Evolutionary conservation across 2,888 invertebrate genomes (phyloP).

Genomic region (Deroplatys truncata): DNA sequence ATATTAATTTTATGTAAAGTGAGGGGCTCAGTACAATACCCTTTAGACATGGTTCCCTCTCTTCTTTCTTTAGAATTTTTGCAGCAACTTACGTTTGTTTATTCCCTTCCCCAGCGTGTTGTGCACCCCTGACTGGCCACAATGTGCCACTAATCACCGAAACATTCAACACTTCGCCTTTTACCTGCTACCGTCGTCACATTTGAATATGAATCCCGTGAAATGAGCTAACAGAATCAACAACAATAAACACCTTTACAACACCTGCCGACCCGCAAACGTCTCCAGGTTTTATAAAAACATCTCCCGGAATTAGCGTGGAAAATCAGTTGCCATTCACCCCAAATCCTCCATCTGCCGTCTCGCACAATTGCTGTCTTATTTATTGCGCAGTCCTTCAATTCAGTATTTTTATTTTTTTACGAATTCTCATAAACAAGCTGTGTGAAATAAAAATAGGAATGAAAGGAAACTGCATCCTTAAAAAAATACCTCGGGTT

Average conservation of each 20-base stretch:
- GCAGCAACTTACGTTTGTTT: too few species aligned
- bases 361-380: too few species aligned
- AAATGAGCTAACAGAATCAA: constrained; percentile 10
- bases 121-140: not conserved
- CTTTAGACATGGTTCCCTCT: too few species aligned
- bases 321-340: not conserved
- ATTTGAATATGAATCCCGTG: constrained; percentile 16
- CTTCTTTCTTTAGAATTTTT: too few species aligned
- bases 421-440: too few species aligned
- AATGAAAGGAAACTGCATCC: too few species aligned
- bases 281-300: not conserved
- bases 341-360: not conserved
- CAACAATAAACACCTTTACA: not conserved
- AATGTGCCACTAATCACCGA: constrained; percentile 8
- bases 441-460: too few species aligned
- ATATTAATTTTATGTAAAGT: too few species aligned
- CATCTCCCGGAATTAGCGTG: not conserved
- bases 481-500: too few species aligned
- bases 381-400: too few species aligned
- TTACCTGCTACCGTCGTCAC: not conserved
- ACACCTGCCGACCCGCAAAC: not conserved
- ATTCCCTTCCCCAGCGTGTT: not conserved
- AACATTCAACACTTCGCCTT: constrained; percentile 5
- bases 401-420: too few species aligned
- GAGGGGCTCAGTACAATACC: too few species aligned